phyloP scores from a whole-genome alignment of 2,113 vertebrate genomes.

The Salminus brasiliensis region DNA sequence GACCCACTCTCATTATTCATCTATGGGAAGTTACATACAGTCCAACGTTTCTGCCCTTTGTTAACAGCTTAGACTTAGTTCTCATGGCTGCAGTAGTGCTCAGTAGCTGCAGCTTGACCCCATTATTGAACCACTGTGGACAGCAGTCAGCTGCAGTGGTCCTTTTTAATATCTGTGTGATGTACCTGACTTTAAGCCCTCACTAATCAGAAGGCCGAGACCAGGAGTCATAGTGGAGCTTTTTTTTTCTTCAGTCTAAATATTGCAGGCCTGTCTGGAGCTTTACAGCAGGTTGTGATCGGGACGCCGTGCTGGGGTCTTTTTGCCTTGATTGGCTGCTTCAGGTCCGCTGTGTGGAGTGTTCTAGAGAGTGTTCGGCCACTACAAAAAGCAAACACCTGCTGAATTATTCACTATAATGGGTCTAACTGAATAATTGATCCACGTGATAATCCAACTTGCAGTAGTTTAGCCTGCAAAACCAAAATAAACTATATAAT shows the following conservation, averaged over 20 bases:
- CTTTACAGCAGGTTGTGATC: neutral
- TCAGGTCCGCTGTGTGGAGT: neutral
- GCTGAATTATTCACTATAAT: slow-evolving; percentile 72
- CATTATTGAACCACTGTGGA: neutral
- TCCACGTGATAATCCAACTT: slow-evolving; percentile 55
- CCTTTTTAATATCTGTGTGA: slow-evolving; percentile 48
- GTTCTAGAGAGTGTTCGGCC: slow-evolving; percentile 29
- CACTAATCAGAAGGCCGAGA: slow-evolving; percentile 47
- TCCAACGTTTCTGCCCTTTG: too few species aligned
- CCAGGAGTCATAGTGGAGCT: slow-evolving; percentile 54
- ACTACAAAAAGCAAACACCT: slow-evolving; percentile 21
- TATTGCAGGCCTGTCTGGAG: slow-evolving; percentile 33
- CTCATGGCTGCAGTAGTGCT: neutral
- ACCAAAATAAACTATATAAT: slow-evolving; percentile 10
- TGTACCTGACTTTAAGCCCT: slow-evolving; percentile 36
- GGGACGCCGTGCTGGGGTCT: neutral
- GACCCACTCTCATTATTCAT: too few species aligned
- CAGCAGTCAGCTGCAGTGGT: neutral
- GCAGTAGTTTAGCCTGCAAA: slow-evolving; percentile 41
- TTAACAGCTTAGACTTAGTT: too few species aligned
- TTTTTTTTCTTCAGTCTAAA: slow-evolving; percentile 34
- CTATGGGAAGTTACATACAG: too few species aligned
- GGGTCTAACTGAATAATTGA: slow-evolving; percentile 69
- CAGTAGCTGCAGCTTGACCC: neutral
- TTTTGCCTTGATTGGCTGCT: neutral